Evolutionary conservation across 1,140 invertebrate genomes (phyloP).

Genomic region (Leptinotarsa texana): DNA sequence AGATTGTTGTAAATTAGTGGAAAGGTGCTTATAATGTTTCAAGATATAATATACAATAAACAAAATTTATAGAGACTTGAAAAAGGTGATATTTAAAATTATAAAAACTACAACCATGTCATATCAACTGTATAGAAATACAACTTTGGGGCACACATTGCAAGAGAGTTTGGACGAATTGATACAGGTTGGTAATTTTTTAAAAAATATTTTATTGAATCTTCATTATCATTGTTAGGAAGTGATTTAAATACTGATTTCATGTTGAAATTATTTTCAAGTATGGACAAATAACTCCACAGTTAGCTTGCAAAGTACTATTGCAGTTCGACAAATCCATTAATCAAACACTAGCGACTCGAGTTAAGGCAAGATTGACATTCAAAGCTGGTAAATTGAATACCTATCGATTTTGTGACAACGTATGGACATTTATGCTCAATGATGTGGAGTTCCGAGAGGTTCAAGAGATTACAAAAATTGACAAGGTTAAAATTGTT

Average conservation of each 20-base stretch:
- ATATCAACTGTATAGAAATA: conserved; percentile 97
- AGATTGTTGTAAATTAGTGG: no score
- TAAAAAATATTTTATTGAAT: not conserved
- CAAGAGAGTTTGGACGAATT: conserved; percentile 95
- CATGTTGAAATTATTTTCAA: conserved; percentile 60
- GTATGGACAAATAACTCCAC: conserved; percentile 95
- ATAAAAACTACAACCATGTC: conserved; percentile 65
- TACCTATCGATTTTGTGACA: conserved; percentile 99
- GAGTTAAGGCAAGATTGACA: conserved; percentile 88
- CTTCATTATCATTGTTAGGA: not conserved
- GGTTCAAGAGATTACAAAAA: conserved; percentile 90
- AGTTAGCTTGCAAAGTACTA: conserved; percentile 88
- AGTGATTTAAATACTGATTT: not conserved
- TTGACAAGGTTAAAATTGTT: conserved; percentile 99
- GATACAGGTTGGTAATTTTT: conserved; percentile 66
- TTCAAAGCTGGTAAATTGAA: conserved; percentile 97
- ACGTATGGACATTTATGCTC: conserved; percentile 99
- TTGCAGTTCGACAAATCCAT: conserved; percentile 97
- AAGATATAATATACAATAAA: no score
- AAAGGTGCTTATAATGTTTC: no score
- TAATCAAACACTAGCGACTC: conserved; percentile 89
- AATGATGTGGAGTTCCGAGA: conserved; percentile 98
- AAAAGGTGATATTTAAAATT: not conserved
- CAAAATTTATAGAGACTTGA: no score
- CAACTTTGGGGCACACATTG: conserved; percentile 93